These are phyloP conservation scores for Drosophila austrosaltans DNA, from an alignment of 2,888 invertebrate species.

Conservation along the genomic window DNA sequence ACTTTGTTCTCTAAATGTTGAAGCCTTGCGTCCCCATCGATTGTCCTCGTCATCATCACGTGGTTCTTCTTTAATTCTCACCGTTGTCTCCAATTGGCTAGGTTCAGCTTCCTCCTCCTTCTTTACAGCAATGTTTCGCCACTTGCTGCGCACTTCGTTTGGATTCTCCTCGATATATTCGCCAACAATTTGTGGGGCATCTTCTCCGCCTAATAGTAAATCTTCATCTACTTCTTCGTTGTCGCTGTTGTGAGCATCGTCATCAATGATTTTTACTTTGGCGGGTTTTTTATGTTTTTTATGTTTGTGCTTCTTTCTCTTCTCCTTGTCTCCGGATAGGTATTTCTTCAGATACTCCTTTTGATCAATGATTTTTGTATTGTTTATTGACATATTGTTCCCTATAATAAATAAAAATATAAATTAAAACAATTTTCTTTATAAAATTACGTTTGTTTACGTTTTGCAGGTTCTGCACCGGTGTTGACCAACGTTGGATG, in stretches of 20 bases:
- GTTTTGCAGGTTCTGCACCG: neutral
- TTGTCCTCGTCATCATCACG: slow-evolving; percentile 40
- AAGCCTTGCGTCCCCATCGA: slow-evolving; percentile 72
- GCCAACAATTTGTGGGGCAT: slow-evolving; percentile 95
- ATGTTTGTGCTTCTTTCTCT: slow-evolving; percentile 85
- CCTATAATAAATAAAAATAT: neutral
- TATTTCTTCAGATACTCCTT: slow-evolving; percentile 92
- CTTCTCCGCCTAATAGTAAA: slow-evolving; percentile 90
- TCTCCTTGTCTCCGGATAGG: slow-evolving; percentile 86
- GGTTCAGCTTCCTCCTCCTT: slow-evolving; percentile 56
- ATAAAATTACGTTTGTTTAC: slow-evolving; percentile 15
- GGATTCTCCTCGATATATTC: slow-evolving; percentile 92
- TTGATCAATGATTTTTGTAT: slow-evolving; percentile 85
- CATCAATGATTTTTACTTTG: slow-evolving; percentile 91
- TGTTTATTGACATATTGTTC: slow-evolving; percentile 66
- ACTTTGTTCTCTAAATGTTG: neutral
- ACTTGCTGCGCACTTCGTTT: slow-evolving; percentile 85
- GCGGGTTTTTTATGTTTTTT: slow-evolving; percentile 59
- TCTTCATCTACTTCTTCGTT: slow-evolving; percentile 85
- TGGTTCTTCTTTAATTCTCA: slow-evolving; percentile 49
- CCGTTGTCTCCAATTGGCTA: slow-evolving; percentile 12
- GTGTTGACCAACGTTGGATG: neutral
- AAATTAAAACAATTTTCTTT: slow-evolving; percentile 13
- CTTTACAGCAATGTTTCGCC: slow-evolving; percentile 80
- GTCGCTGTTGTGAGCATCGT: slow-evolving; percentile 87